Evolutionary conservation across 2,888 invertebrate species (phyloP), one percentile per base, ranked within the genome.

Genomic region (Acronicta alni): DNA sequence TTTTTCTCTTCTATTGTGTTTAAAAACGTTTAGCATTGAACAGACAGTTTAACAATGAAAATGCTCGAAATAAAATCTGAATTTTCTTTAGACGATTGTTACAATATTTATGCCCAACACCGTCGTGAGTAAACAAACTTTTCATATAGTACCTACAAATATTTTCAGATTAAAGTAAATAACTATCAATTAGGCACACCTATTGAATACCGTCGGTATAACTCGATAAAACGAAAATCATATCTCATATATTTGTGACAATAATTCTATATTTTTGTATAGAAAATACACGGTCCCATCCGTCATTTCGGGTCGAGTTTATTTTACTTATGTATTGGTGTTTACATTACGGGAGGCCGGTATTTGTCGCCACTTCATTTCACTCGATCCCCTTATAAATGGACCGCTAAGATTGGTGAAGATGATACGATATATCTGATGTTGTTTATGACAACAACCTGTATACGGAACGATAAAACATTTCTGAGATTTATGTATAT

Each of bases 311-410:
- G 44, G 63, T 23, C 46, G 51, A 57, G 74, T 70, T 72, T 72
- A 72, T 75, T 75, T 75, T 72, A 51, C 53, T 57, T 76, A 64
- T 75, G 42, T 73, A 72, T 75, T 61, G 76, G 61, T 73, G 60
- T 73, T 68, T 74, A 45, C 75, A 56, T 57, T 66, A 59, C 60
- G 41, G 57, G 44, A 32, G 70, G 38, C 48, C 38, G 47, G 53
- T 71, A 64, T 74, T 71, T 71, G 74, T 56, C 69, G 56, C 53
- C 74, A 70, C 65, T 74, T 74, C 74, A 68, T 69, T 69, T 69
- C 68, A 49, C 69, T 72, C 69, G 52, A 57, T 56, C 68, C 69
- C 61, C 66, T 59, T 65, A 76, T 55, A 76, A 74, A 76, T 61
- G 65, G 69, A 57, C 53, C 60, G 55, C 69, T 64, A 67, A 51